These are phyloP conservation scores for Pseudorectes ferrugineus DNA, from an alignment of 2,113 vertebrate genomes.

Conservation along the genomic window DNA sequence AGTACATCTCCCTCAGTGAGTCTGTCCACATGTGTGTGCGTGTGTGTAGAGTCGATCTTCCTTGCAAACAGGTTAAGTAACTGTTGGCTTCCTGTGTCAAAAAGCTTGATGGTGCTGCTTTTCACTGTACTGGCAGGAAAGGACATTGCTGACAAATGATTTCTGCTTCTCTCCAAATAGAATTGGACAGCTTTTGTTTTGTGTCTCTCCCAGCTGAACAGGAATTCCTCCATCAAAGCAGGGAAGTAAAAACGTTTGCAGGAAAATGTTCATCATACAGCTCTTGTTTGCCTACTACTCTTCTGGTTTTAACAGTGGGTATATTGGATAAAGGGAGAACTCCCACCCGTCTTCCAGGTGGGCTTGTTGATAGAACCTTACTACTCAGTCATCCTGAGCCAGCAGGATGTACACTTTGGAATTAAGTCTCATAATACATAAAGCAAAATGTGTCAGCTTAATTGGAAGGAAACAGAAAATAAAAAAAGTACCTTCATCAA, in stretches of 20 bases:
- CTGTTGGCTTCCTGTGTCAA: not conserved
- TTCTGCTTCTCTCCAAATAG: not conserved
- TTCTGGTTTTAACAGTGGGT: not conserved
- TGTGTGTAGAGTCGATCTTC: not conserved
- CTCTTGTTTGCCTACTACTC: not conserved
- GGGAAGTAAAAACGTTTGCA: conserved; percentile 1
- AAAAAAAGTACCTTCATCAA: not conserved
- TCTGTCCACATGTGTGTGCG: not conserved
- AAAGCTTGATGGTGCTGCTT: not conserved
- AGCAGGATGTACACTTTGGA: not conserved
- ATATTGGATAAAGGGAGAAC: not conserved
- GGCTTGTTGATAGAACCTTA: not conserved
- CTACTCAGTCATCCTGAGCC: not conserved
- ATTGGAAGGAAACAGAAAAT: not conserved
- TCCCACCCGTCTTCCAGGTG: not conserved
- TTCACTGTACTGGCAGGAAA: not conserved
- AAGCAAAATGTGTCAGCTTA: not conserved
- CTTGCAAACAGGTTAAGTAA: not conserved
- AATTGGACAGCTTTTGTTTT: conserved; percentile 22
- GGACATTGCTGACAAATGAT: not conserved
- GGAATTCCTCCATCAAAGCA: conserved; percentile 6
- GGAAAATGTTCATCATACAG: not conserved
- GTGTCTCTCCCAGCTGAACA: not conserved
- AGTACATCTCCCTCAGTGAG: not conserved
- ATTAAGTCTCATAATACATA: not conserved